Evolutionary conservation across 2,113 vertebrate genomes (phyloP), one percentile per base, ranked within the genome.

Genomic region (Scalopus aquaticus): DNA sequence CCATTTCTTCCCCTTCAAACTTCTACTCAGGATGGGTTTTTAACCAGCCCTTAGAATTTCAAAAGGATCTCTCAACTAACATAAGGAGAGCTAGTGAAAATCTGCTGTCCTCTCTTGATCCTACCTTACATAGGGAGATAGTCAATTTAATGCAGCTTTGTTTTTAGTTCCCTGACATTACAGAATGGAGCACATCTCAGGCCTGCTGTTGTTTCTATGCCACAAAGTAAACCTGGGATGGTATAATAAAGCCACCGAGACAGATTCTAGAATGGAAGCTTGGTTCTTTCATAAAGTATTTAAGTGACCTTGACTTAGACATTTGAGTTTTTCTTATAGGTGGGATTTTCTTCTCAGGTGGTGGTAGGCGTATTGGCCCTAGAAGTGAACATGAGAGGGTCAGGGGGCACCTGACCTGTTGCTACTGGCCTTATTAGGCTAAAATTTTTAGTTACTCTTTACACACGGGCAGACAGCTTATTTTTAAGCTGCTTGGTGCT

Each of bases 191-290:
- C 69, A 1, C 49, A 51, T 79, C 42, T 74, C 26, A 56, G 24
- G 9, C 86, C 12, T 51, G 85, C 32, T 78, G 67, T 69, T 10
- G 5, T 56, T 69, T 89, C 46, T 88, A 13, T 16, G 81, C 35
- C 30, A 87, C 19, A 74, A 73, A 73, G 76, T 46, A 80, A 80
- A 92, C 19, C 56, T 90, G 3, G 20, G n/a, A 46, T 80, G 42
- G 44, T 62, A 76, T 86, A 81, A 54, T 84, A 95, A 92, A 88
- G 35, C 37, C 72, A 93, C 37, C 46, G 42, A 60, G 81, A 79
- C 24, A 89, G 88, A 82, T 69, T 72, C 37, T 58, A 7, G 44
- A 84, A 39, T 86, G 28, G 73, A 88, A 88, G 24, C 19, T 89
- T 82, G 35, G 39, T 81, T 90, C 54, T 82, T 81, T 35, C 49